Conservation (phyloP, 1,140 invertebrate genomes). For the Leptestheria dahalacensis region DNA sequence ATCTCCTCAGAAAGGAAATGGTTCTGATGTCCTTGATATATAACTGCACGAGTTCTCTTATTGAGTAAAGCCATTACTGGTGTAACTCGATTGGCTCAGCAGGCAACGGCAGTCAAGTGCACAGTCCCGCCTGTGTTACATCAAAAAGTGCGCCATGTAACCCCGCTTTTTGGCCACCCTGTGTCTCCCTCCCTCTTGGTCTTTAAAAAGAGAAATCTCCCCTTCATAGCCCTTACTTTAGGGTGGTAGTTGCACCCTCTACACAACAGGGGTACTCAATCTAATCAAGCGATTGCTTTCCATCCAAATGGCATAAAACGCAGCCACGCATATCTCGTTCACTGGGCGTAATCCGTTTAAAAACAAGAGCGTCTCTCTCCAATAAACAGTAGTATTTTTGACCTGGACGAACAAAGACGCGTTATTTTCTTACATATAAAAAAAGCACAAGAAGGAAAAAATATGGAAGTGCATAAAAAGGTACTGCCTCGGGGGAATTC, state of each 20-base stretch:
- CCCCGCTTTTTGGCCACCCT: neutral
- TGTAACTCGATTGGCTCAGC: neutral
- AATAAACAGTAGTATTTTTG: neutral
- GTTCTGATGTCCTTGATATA: too few relatives aligned
- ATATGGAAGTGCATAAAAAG: too few relatives aligned
- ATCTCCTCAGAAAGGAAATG: too few relatives aligned
- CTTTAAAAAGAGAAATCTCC: neutral
- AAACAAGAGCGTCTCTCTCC: neutral
- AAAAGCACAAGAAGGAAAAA: too few relatives aligned
- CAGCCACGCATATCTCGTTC: neutral
- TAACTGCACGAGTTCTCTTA: neutral
- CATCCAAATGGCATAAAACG: constrained; percentile 21
- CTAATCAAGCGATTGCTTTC: constrained; percentile 22
- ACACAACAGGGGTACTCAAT: constrained; percentile 12
- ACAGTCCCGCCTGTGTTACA: constrained; percentile 8
- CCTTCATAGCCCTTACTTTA: neutral
- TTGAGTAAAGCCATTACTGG: neutral
- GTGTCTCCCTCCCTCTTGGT: neutral
- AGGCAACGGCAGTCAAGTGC: neutral
- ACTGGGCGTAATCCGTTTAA: neutral
- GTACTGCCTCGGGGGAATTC: neutral
- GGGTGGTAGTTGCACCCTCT: neutral
- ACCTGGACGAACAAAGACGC: neutral
- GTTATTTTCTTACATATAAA: too few relatives aligned
- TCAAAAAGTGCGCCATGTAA: neutral